Conservation (phyloP, 2,888 invertebrate species). For the Athalia circularis region DNA sequence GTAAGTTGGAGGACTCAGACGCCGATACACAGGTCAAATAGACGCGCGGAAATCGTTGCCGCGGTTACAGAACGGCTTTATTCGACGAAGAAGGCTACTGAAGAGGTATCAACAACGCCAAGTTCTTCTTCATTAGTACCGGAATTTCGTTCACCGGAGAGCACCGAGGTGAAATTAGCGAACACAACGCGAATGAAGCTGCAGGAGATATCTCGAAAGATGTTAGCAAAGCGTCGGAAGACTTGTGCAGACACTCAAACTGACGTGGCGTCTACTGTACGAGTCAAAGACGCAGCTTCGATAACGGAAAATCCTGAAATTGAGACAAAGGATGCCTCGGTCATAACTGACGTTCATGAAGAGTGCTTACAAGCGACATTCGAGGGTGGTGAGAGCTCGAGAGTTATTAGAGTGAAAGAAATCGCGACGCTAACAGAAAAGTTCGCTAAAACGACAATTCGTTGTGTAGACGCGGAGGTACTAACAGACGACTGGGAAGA, state of each 20-base stretch:
- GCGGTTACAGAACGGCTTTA: conserved; percentile 83
- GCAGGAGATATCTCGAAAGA: conserved; percentile 69
- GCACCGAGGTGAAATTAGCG: conserved; percentile 60
- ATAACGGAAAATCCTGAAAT: conserved; percentile 61
- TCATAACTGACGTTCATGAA: conserved; percentile 66
- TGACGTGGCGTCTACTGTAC: conserved; percentile 60
- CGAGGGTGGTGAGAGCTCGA: conserved; percentile 2
- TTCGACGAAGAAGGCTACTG: conserved; percentile 71
- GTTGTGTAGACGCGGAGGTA: conserved; percentile 62
- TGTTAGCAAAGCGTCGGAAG: conserved; percentile 67
- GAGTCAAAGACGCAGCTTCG: conserved; percentile 62
- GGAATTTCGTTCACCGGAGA: conserved; percentile 62
- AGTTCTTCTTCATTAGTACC: conserved; percentile 49
- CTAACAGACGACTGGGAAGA: conserved; percentile 59
- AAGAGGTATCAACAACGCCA: conserved; percentile 54
- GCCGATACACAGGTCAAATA: conserved; percentile 68
- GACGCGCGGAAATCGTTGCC: conserved; percentile 82
- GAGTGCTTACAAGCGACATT: conserved; percentile 48
- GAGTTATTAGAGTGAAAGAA: conserved; percentile 65
- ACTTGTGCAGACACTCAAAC: conserved; percentile 69
- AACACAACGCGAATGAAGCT: conserved; percentile 64
- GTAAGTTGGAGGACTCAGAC: conserved; percentile 57
- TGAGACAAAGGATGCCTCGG: conserved; percentile 58
- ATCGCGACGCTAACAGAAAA: conserved; percentile 65
- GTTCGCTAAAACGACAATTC: conserved; percentile 44